A percentile compares a stretch with the other conserved stretches of the same genome.
These are phyloP conservation scores for Prietella phreatophila DNA, from an alignment of 2,113 vertebrate genomes.

Conservation along the genomic window DNA sequence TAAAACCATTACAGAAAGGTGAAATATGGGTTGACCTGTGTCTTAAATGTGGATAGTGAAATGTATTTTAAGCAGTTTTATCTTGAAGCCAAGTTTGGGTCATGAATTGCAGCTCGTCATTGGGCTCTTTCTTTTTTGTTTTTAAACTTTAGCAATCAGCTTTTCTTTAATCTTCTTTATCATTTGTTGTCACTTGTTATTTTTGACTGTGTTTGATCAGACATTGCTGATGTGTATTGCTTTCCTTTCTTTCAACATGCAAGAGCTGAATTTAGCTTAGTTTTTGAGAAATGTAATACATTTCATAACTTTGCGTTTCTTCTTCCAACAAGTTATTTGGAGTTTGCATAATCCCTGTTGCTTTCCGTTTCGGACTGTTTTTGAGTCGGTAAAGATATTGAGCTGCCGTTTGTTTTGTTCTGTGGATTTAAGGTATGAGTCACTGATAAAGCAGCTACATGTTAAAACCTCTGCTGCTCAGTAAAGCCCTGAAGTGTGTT, in stretches of 20 bases:
- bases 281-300: background rate
- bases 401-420: constrained; percentile 35
- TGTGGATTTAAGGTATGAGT: constrained; percentile 38
- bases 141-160: background rate
- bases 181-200: too few relatives aligned
- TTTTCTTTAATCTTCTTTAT: background rate
- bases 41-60: background rate
- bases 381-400: background rate
- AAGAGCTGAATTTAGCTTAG: background rate
- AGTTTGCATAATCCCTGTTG: background rate
- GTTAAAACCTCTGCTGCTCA: background rate
- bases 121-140: background rate
- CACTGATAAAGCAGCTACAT: constrained; percentile 34
- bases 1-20: background rate
- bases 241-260: background rate
- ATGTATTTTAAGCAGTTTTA: background rate
- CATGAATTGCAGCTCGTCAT: background rate
- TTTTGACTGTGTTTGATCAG: background rate
- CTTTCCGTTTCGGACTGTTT: constrained; percentile 8
- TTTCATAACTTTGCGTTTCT: too few relatives aligned
- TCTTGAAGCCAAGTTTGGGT: background rate
- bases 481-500: background rate
- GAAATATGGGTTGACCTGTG: background rate
- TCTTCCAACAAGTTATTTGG: background rate
- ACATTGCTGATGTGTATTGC: background rate